Evolutionary conservation across 2,797 vertebrate species (phyloP), one percentile per base, ranked within the genome.

Genomic region (Acestrorhynchus altus): DNA sequence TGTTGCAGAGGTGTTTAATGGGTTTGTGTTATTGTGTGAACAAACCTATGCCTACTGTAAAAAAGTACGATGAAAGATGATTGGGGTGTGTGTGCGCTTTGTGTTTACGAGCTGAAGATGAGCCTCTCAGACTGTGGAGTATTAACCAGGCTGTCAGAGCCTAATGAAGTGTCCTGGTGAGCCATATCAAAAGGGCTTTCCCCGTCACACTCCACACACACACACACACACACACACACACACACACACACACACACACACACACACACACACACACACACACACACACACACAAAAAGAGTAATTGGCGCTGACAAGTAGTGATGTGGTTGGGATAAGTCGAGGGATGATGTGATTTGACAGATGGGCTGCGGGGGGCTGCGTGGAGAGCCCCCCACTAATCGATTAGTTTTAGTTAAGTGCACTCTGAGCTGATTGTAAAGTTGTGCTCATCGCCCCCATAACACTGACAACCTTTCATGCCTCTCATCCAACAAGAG

Each of bases 321-420:
- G 74, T 83, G 79, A 84, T 74, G 74, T 57, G 82, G 65, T 60
- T 61, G 46, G 73, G 83, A 82, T 80, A 79, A 82, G 42, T 74
- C 35, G 65, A 3, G 76, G 51, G 78, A 79, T 83, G 82, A 86
- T 83, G 73, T 81, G 80, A 80, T 82, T 83, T 86, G 84, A 86
- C 85, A 87, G 82, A 86, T 86, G 85, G 86, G 73, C 67, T 73
- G 75, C 56, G 66, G 80, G 77, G 79, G 61, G 39, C 77, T 28
- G 63, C 80, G 83, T 74, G 80, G 73, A 80, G 76, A 83, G 78
- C 65, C 69, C 83, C 76, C 78, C 80, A 80, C 85, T 83, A 83
- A 86, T 86, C 79, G 77, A 82, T 85, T 85, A 84, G 82, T 83
- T 84, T 80, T 79, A 84, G 82, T 85, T 85, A 83, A 84, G 82